Conservation (phyloP, 1,140 invertebrate genomes). For the Zaprionus taronus region DNA sequence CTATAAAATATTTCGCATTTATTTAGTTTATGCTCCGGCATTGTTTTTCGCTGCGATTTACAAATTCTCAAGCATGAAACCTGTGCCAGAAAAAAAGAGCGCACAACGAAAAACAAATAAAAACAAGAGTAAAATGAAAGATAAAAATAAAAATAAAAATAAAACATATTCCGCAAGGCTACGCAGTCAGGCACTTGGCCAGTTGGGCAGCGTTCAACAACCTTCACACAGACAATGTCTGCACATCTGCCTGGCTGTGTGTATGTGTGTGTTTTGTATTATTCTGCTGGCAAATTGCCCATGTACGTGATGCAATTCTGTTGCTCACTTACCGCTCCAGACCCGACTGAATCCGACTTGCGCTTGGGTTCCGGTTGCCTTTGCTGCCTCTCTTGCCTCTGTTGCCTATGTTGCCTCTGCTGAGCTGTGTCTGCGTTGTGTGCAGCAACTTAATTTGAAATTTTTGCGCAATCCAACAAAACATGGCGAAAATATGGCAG, state of each 20-base stretch:
- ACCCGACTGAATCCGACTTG: slow-evolving; percentile 21
- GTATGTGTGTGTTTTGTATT: slow-evolving; percentile 66
- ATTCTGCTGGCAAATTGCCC: slow-evolving; percentile 79
- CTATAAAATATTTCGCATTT: slow-evolving; percentile 80
- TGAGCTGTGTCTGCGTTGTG: slow-evolving; percentile 24
- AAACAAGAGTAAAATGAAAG: slow-evolving; percentile 10
- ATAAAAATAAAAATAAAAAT: slow-evolving; percentile 33
- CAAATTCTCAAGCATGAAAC: slow-evolving; percentile 78
- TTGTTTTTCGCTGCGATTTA: slow-evolving; percentile 82
- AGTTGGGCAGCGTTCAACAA: slow-evolving; percentile 61
- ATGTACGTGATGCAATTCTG: slow-evolving; percentile 83
- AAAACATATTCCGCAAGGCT: slow-evolving; percentile 28
- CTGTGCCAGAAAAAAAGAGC: slow-evolving; percentile 59
- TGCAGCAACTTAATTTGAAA: slow-evolving; percentile 82
- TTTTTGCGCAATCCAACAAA: slow-evolving; percentile 82
- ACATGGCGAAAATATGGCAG: slow-evolving; percentile 76
- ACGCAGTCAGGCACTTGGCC: slow-evolving; percentile 58
- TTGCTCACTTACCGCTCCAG: slow-evolving; percentile 73
- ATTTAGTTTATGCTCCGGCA: slow-evolving; percentile 77
- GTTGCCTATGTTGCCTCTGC: slow-evolving; percentile 8
- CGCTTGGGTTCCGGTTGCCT: slow-evolving; percentile 5
- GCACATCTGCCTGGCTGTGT: slow-evolving; percentile 29
- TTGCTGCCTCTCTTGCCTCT: slow-evolving; percentile 2
- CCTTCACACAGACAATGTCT: slow-evolving; percentile 51
- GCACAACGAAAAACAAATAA: slow-evolving; percentile 24